A percentile compares a stretch with the other conserved stretches of the same genome.
phyloP scores from a whole-genome alignment of 2,888 invertebrate genomes.

The Ctenicera cuprea region DNA sequence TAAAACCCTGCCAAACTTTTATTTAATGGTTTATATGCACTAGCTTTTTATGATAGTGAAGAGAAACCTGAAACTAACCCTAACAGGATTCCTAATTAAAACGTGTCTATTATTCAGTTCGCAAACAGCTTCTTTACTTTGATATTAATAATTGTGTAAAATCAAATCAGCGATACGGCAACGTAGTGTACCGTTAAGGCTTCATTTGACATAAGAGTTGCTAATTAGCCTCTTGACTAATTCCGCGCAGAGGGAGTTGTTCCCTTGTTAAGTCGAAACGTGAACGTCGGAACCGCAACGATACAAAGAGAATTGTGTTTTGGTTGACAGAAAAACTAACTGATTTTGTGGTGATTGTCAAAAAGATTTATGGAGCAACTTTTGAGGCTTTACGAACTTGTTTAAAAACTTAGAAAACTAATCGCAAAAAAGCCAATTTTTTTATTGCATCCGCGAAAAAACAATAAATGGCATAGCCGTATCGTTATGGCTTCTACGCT shows the following conservation, averaged over 20 bases:
- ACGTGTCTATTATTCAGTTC: slow-evolving; percentile 1
- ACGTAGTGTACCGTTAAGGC: slow-evolving; percentile 1
- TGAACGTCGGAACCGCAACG: slow-evolving; percentile 17
- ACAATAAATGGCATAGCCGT: slow-evolving; percentile 48
- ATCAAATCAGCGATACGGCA: slow-evolving; percentile 11
- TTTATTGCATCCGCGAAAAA: slow-evolving; percentile 48
- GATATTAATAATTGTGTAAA: slow-evolving; percentile 4
- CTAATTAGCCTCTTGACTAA: slow-evolving; percentile 8
- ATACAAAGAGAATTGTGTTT: slow-evolving; percentile 23
- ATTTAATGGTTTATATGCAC: no score
- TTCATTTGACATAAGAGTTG: slow-evolving; percentile 22
- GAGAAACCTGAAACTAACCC: background rate
- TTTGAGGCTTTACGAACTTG: slow-evolving; percentile 49
- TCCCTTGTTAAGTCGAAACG: slow-evolving; percentile 13
- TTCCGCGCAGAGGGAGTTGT: background rate
- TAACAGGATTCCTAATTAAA: background rate
- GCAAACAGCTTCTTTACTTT: slow-evolving; percentile 8
- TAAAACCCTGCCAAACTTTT: no score
- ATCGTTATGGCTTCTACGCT: slow-evolving; percentile 45
- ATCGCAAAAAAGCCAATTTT: slow-evolving; percentile 48
- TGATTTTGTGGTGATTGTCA: slow-evolving; percentile 50
- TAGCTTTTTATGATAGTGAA: background rate
- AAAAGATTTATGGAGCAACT: slow-evolving; percentile 50
- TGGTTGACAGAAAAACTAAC: slow-evolving; percentile 45
- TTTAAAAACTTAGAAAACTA: slow-evolving; percentile 51